Base-by-base conservation (phyloP, 2,113 vertebrate species). In the Rhea americana region DNA sequence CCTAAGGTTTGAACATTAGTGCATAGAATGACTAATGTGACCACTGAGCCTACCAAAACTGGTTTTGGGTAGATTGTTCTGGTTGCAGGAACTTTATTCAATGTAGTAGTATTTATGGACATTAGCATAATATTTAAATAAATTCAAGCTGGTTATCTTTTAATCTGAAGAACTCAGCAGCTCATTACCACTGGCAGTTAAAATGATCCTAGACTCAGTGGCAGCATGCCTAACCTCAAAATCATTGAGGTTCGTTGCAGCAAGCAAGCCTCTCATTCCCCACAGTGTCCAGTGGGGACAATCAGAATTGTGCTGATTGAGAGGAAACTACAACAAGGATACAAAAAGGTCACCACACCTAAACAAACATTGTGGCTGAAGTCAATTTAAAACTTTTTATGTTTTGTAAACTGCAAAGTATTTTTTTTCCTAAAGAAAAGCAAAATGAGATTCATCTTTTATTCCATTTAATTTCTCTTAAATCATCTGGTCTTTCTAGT, bases 361-460 rank as follows among this genome's bases (percentile, higher is more conserved):
- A 95, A 94, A 96, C 66, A 95, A 96, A 96, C 90, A 96, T 16
- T 93, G 82, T 0, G 6, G 90, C 68, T 93, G 28, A 96, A 93
- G 39, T 53, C 65, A 83, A 72, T 93, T 94, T 91, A 62, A 75
- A 96, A 79, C 87, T 88, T 90, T 58, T 28, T 75, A 62, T 66
- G 61, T 87, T 92, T 92, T 88, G 75, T 91, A 93, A 95, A 93
- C 76, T 84, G 77, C 50, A 68, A 35, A 86, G 61, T 35, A 47
- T 22, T 88, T 83, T 18, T 94, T 22, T 90, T 91, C 43, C 61
- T 51, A 74, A 56, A 18, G 78, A 93, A 95, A 95, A 83, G 35
- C 70, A 95, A 93, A 91, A 95, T 28, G 53, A 87, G n/a, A 85
- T 82, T 91, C 45, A 84, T 72, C 61, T 66, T 17, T 73, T 81